Percentiles rank a stretch among this genome's conserved stretches.
phyloP scores from a whole-genome alignment of 23 tunicate species.

The Ciona savignyi region DNA sequence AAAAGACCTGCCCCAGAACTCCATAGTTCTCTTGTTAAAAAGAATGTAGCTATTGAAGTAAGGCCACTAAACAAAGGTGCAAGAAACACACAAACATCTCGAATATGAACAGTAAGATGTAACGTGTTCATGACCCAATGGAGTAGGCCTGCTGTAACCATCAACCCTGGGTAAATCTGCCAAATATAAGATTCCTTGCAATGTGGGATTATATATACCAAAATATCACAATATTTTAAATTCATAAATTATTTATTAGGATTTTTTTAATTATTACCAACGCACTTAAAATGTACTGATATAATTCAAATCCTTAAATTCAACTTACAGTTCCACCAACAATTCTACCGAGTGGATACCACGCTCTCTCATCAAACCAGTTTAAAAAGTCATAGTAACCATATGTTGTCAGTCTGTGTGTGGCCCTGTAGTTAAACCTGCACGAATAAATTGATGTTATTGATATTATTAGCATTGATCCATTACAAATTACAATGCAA shows the following conservation, averaged over 20 bases:
- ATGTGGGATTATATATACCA: no score
- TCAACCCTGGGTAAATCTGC: slow-evolving; percentile 96
- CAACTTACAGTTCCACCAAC: slow-evolving; percentile 96
- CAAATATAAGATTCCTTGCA: not conserved
- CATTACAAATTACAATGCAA: no score
- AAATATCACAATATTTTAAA: no score
- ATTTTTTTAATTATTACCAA: not conserved
- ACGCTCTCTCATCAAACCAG: slow-evolving; percentile 99
- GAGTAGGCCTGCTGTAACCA: slow-evolving; percentile 93
- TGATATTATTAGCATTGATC: no score
- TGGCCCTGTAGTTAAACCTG: slow-evolving; percentile 98
- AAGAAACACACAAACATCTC: slow-evolving; percentile 95
- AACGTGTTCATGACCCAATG: slow-evolving; percentile 81
- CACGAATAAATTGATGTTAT: no score
- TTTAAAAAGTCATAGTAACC: slow-evolving; percentile 98
- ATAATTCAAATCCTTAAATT: not conserved
- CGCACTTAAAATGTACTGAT: not conserved
- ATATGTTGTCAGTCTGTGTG: slow-evolving; percentile 84
- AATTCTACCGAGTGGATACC: slow-evolving; percentile 99
- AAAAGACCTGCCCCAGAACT: slow-evolving; percentile 89
- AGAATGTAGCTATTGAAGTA: slow-evolving; percentile 81
- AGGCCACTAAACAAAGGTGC: slow-evolving; percentile 97
- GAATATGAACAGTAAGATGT: slow-evolving; percentile 82
- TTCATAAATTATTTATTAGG: no score
- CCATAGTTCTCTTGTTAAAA: slow-evolving; percentile 90